Conservation (phyloP, 2,888 invertebrate genomes). For the Eulithis prunata region DNA sequence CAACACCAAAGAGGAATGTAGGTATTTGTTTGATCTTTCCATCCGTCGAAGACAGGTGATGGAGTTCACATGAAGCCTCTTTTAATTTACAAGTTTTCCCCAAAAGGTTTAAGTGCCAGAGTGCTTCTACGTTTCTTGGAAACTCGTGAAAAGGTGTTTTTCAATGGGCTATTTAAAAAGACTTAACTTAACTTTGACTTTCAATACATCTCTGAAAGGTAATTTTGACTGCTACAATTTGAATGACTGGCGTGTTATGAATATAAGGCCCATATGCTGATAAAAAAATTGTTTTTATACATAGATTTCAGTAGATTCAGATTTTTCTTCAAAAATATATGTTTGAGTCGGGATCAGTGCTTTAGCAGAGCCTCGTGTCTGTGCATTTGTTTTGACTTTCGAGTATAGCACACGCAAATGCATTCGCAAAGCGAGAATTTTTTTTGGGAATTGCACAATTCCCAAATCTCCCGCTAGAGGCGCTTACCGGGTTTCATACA, state of each 20-base stretch:
- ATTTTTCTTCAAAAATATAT: too few species aligned
- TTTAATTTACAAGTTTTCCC: conserved; percentile 59
- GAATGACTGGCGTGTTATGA: neutral
- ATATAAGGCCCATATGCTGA: neutral
- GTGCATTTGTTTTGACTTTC: too few species aligned
- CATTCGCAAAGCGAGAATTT: too few species aligned
- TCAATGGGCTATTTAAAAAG: conserved; percentile 33
- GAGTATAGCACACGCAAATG: too few species aligned
- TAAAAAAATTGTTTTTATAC: too few species aligned
- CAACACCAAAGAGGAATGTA: neutral
- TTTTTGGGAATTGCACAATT: too few species aligned
- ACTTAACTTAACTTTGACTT: conserved; percentile 36
- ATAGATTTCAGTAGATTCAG: too few species aligned
- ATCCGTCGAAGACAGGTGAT: conserved; percentile 50
- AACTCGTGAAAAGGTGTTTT: conserved; percentile 41
- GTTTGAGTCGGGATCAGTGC: too few species aligned
- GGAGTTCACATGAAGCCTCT: conserved; percentile 56
- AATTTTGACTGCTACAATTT: conserved; percentile 1
- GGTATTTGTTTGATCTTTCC: conserved; percentile 39
- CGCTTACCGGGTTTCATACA: too few species aligned
- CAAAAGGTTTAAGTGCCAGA: conserved; percentile 50
- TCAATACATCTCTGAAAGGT: conserved; percentile 17
- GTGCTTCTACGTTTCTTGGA: conserved; percentile 49
- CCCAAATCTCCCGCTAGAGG: too few species aligned
- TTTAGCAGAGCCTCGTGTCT: too few species aligned